Conservation (phyloP, 2,888 invertebrate species). For the Rhodophaea formosa region DNA sequence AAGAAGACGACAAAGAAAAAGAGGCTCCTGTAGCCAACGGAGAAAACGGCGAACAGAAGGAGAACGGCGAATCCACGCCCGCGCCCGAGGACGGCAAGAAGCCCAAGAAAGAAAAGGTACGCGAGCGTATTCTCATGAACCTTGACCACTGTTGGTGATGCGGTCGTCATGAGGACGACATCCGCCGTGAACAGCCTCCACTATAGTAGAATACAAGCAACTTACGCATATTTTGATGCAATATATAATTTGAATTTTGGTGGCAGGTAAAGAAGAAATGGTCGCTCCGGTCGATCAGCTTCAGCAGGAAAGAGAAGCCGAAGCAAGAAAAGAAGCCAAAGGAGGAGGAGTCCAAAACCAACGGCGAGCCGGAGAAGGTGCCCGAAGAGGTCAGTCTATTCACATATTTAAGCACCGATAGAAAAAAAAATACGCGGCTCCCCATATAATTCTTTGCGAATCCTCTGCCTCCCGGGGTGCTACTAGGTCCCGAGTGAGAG, state of each 20-base stretch:
- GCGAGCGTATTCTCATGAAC: neutral
- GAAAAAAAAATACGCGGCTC: no score
- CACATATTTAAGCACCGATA: no score
- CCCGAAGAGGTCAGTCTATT: constrained; percentile 82
- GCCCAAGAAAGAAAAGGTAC: constrained; percentile 84
- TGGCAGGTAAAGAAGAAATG: constrained; percentile 91
- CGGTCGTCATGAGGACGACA: no score
- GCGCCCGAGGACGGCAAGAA: constrained; percentile 79
- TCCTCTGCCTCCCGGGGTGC: no score
- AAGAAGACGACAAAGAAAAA: constrained; percentile 53
- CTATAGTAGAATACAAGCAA: no score
- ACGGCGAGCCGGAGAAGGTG: constrained; percentile 83
- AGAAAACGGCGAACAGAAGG: constrained; percentile 61
- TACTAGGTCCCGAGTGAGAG: no score
- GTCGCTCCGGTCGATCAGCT: constrained; percentile 93
- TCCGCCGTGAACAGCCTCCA: no score
- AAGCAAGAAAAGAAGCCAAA: constrained; percentile 88
- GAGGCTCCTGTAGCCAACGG: constrained; percentile 63
- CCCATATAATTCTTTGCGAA: no score
- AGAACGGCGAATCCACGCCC: constrained; percentile 61
- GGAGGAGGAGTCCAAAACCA: constrained; percentile 79
- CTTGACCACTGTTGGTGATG: neutral
- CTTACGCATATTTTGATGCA: no score
- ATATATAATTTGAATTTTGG: constrained; percentile 8
- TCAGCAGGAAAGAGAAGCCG: constrained; percentile 92